Conservation (phyloP, 2,113 vertebrate genomes). For the Saimiri boliviensis region DNA sequence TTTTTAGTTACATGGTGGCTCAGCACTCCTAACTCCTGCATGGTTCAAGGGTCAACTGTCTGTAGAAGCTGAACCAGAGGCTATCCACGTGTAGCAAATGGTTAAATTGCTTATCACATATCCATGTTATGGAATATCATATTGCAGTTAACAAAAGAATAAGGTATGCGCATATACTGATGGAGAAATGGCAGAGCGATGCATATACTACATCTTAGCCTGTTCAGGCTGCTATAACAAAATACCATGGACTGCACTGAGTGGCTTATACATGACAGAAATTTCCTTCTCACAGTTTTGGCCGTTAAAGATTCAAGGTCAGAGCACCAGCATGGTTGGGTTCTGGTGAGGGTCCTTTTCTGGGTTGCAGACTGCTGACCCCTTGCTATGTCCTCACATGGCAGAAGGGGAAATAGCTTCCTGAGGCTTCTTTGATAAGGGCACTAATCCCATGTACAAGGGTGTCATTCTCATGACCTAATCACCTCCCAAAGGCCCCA, state of each 20-base stretch:
- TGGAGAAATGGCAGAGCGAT: background rate
- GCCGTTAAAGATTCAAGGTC: background rate
- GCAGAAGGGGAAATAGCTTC: background rate
- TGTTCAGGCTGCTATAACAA: background rate
- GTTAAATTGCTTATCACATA: background rate
- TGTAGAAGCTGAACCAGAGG: background rate
- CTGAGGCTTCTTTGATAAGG: background rate
- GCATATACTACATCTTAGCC: background rate
- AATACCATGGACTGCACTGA: background rate
- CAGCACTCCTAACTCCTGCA: background rate
- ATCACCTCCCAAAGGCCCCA: background rate
- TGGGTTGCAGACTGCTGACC: background rate
- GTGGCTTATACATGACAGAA: background rate
- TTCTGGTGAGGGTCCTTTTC: background rate
- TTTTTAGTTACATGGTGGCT: background rate
- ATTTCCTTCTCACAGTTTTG: background rate
- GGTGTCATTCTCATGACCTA: background rate
- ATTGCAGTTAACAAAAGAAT: background rate
- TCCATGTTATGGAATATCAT: background rate
- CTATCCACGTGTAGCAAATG: background rate
- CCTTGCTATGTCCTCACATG: background rate
- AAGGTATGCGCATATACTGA: background rate
- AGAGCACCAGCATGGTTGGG: too few species aligned
- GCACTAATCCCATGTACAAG: background rate
- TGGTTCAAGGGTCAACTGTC: background rate